Evolutionary conservation across 2,888 invertebrate genomes (phyloP).

Genomic region (Ophraella communa): DNA sequence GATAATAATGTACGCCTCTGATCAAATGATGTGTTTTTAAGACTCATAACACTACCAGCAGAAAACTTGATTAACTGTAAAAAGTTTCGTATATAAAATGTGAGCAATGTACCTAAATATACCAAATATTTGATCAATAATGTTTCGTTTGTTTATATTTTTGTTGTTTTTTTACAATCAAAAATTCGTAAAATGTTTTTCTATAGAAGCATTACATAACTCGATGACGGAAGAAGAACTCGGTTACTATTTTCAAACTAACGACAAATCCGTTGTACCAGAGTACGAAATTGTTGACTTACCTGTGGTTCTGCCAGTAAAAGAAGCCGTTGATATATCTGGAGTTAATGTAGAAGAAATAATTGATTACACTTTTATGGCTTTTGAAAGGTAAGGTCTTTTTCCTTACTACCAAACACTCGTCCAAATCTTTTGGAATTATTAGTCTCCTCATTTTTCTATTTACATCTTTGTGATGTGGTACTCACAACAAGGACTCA

Average conservation of each 20-base stretch:
- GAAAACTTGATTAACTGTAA: constrained; percentile 26
- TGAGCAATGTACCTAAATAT: background rate
- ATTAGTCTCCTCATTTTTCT: too few relatives aligned
- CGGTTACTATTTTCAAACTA: constrained; percentile 58
- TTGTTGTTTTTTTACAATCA: constrained; percentile 8
- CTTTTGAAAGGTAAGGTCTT: constrained; percentile 65
- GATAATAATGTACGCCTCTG: background rate
- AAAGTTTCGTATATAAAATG: constrained; percentile 10
- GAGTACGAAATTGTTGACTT: constrained; percentile 70
- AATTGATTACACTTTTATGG: constrained; percentile 67
- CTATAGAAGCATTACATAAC: constrained; percentile 51
- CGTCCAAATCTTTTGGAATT: too few relatives aligned
- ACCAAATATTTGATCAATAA: background rate
- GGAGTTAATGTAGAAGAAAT: constrained; percentile 58
- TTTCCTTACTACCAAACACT: background rate
- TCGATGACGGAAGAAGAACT: constrained; percentile 59
- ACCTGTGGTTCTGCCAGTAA: constrained; percentile 57
- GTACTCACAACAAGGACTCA: too few relatives aligned
- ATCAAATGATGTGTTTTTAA: background rate
- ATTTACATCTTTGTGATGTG: too few relatives aligned
- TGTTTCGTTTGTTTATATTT: constrained; percentile 8
- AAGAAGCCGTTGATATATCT: constrained; percentile 42
- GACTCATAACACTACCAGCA: constrained; percentile 1
- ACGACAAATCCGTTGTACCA: constrained; percentile 55
- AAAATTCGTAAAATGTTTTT: background rate